These are phyloP conservation scores for Danaus melanippus DNA, from an alignment of 1,140 invertebrate genomes.

Conservation along the genomic window DNA sequence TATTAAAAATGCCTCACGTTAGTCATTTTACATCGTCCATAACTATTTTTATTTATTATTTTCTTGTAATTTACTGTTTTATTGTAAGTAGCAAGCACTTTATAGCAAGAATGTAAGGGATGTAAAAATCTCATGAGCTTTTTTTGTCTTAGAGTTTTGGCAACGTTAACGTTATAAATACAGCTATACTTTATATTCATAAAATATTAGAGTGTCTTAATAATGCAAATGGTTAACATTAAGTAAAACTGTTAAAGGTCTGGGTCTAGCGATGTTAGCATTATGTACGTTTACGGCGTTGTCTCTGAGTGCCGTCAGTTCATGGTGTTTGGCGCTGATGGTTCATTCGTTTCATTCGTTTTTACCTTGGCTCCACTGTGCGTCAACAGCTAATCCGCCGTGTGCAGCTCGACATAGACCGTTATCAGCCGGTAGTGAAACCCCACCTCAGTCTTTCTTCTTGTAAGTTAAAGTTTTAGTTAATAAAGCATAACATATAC, in stretches of 20 bases:
- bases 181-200: too few relatives aligned
- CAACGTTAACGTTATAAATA: too few relatives aligned
- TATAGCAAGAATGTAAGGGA: too few relatives aligned
- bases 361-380: slow-evolving; percentile 60
- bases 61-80: neutral
- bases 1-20: slow-evolving; percentile 8
- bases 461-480: slow-evolving; percentile 32
- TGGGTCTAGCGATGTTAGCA: slow-evolving; percentile 48
- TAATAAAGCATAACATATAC: neutral
- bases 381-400: slow-evolving; percentile 35
- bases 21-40: neutral
- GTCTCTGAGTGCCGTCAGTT: slow-evolving; percentile 30
- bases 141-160: too few relatives aligned
- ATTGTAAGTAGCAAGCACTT: too few relatives aligned
- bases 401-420: slow-evolving; percentile 52
- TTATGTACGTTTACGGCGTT: slow-evolving; percentile 35
- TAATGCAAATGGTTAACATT: too few relatives aligned
- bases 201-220: too few relatives aligned
- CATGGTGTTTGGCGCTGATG: slow-evolving; percentile 40
- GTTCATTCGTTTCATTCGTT: slow-evolving; percentile 53
- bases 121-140: too few relatives aligned
- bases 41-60: slow-evolving; percentile 1
- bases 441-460: slow-evolving; percentile 53
- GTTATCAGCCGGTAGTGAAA: slow-evolving; percentile 35
- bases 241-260: slow-evolving; percentile 22